Evolutionary conservation across 2,113 vertebrate species (phyloP).

Genomic region (Cryptomyrus ogoouensis): DNA sequence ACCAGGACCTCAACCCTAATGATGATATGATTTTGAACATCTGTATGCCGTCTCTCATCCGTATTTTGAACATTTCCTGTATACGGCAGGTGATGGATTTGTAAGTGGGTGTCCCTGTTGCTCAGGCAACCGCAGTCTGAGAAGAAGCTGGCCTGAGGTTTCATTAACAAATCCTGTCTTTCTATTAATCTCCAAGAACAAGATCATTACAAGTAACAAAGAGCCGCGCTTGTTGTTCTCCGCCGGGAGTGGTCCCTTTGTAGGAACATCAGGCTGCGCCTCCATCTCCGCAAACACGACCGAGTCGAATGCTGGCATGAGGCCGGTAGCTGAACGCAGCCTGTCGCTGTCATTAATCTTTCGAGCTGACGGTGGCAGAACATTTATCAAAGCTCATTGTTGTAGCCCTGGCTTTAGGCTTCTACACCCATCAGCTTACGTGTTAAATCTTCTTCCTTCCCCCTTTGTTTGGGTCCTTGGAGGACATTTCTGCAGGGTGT

Average conservation of each 20-base stretch:
- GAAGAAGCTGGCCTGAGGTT: not conserved
- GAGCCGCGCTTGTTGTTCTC: not conserved
- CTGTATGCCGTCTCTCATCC: not conserved
- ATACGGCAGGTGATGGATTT: not conserved
- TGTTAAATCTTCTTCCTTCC: not conserved
- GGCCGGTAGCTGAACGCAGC: not conserved
- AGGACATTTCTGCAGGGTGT: not conserved
- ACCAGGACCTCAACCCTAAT: not conserved
- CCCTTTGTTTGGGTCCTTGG: not conserved
- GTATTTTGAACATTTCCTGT: too few relatives aligned
- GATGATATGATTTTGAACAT: not conserved
- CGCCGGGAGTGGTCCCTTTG: not conserved
- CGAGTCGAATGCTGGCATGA: not conserved
- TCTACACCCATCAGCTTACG: not conserved
- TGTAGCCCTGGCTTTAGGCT: not conserved
- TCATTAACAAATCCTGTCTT: slow-evolving; percentile 7
- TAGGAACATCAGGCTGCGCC: not conserved
- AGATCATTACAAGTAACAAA: slow-evolving; percentile 13
- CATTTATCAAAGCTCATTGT: slow-evolving; percentile 9
- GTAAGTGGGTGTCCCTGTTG: not conserved
- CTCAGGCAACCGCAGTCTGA: not conserved
- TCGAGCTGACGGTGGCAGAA: not conserved
- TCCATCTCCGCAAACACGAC: not conserved
- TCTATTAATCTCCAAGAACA: slow-evolving; percentile 8
- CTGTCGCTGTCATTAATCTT: not conserved